Conservation (phyloP, 1,140 invertebrate genomes). For the Panagrolaimus sp. region DNA sequence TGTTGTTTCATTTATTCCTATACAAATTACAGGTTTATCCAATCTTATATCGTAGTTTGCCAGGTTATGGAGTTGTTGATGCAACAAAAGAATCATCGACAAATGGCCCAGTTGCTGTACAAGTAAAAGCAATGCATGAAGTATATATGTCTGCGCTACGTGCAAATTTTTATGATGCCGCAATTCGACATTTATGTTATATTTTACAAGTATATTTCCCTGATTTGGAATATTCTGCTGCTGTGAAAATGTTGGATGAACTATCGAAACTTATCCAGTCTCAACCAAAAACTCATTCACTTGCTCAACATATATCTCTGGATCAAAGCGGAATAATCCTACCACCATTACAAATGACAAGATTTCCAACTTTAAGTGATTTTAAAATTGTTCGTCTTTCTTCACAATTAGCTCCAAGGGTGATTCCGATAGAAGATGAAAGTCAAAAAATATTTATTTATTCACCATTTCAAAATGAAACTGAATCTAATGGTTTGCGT, state of each 20-base stretch:
- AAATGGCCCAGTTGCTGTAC: constrained; percentile 32
- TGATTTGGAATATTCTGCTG: constrained; percentile 39
- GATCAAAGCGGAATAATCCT: constrained; percentile 47
- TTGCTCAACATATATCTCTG: constrained; percentile 43
- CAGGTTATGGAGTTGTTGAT: constrained; percentile 46
- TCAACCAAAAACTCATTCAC: constrained; percentile 28
- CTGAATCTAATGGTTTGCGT: constrained; percentile 34
- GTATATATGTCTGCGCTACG: constrained; percentile 52
- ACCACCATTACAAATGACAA: constrained; percentile 50
- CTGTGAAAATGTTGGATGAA: constrained; percentile 49
- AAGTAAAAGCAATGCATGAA: constrained; percentile 56
- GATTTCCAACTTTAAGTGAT: constrained; percentile 50
- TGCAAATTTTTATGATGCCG: constrained; percentile 47
- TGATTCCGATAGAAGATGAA: constrained; percentile 28
- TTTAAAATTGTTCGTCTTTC: constrained; percentile 42
- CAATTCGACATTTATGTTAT: constrained; percentile 54
- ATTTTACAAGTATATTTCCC: constrained; percentile 55
- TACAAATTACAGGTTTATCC: constrained; percentile 46
- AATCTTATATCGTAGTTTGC: constrained; percentile 45
- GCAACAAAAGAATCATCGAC: neutral
- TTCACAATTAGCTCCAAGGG: constrained; percentile 46
- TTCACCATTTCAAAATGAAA: constrained; percentile 52
- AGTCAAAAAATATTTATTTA: constrained; percentile 52
- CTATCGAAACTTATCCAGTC: constrained; percentile 35
- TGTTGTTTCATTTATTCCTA: neutral